These are phyloP conservation scores for Xenus cinereus DNA, from an alignment of 2,113 vertebrate species.

Conservation along the genomic window DNA sequence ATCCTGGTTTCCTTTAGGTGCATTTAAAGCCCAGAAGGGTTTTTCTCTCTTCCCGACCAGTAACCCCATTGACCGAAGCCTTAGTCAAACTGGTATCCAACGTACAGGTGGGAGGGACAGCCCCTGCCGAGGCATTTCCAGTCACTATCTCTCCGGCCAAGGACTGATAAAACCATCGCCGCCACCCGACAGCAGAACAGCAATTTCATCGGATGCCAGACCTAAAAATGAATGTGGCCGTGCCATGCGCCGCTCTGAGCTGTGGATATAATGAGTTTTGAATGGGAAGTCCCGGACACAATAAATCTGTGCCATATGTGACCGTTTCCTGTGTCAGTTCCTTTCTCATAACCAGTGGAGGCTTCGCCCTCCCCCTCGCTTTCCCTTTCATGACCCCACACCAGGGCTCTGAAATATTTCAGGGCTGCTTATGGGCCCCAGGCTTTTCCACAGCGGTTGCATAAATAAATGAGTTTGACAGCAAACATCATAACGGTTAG, in stretches of 20 bases:
- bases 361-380: slow-evolving; percentile 49
- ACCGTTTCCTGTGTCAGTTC: slow-evolving; percentile 91
- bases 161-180: slow-evolving; percentile 59
- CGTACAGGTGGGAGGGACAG: background rate
- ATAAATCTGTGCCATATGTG: slow-evolving; percentile 94
- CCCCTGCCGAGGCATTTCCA: background rate
- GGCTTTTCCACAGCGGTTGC: slow-evolving; percentile 81
- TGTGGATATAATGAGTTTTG: slow-evolving; percentile 84
- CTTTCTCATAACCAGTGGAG: slow-evolving; percentile 85
- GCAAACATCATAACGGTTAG: slow-evolving; percentile 86
- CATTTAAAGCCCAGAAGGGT: background rate
- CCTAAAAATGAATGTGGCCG: slow-evolving; percentile 67
- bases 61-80: background rate
- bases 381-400: slow-evolving; percentile 85
- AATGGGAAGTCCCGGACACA: slow-evolving; percentile 86
- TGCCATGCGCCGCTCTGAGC: slow-evolving; percentile 72
- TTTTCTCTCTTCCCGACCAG: background rate
- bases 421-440: slow-evolving; percentile 78
- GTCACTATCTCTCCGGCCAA: background rate
- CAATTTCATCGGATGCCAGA: slow-evolving; percentile 73
- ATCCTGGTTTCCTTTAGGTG: background rate
- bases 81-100: background rate
- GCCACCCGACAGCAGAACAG: slow-evolving; percentile 29
- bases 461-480: slow-evolving; percentile 91
- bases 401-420: slow-evolving; percentile 86